phyloP scores from a whole-genome alignment of 1,140 invertebrate genomes.

The Drosophila nebulosa region DNA sequence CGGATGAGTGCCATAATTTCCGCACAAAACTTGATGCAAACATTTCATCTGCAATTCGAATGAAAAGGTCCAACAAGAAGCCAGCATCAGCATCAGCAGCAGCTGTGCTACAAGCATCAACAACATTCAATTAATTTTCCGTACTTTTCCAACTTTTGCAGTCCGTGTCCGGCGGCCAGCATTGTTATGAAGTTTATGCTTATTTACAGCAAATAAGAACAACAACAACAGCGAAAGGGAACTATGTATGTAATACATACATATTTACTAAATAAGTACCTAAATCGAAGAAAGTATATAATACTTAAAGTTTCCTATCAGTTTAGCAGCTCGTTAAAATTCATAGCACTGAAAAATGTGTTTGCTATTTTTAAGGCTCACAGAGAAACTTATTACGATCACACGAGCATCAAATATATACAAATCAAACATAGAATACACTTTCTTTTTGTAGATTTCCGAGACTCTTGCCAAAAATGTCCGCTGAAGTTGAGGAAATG shows the following conservation, averaged over 20 bases:
- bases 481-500: slow-evolving; percentile 89
- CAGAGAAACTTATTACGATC: neutral
- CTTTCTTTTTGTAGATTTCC: neutral
- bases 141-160: slow-evolving; percentile 50
- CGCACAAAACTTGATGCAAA: slow-evolving; percentile 66
- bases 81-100: slow-evolving; percentile 26
- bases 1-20: slow-evolving; percentile 70
- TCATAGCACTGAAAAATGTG: neutral
- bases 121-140: slow-evolving; percentile 70
- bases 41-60: slow-evolving; percentile 68
- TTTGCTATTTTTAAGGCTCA: neutral
- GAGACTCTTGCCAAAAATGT: slow-evolving; percentile 68
- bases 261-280: too few relatives aligned
- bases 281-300: neutral
- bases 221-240: neutral
- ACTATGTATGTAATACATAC: neutral
- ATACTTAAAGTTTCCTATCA: neutral
- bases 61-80: slow-evolving; percentile 14
- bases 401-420: neutral
- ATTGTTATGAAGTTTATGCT: slow-evolving; percentile 61
- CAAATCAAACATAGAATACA: neutral
- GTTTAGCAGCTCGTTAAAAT: slow-evolving; percentile 1
- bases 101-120: slow-evolving; percentile 41
- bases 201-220: slow-evolving; percentile 51
- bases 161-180: slow-evolving; percentile 42